A percentile compares a stretch with the other conserved stretches of the same genome.
Conservation (phyloP, 2,888 invertebrate species). For the Hemithea aestivaria region DNA sequence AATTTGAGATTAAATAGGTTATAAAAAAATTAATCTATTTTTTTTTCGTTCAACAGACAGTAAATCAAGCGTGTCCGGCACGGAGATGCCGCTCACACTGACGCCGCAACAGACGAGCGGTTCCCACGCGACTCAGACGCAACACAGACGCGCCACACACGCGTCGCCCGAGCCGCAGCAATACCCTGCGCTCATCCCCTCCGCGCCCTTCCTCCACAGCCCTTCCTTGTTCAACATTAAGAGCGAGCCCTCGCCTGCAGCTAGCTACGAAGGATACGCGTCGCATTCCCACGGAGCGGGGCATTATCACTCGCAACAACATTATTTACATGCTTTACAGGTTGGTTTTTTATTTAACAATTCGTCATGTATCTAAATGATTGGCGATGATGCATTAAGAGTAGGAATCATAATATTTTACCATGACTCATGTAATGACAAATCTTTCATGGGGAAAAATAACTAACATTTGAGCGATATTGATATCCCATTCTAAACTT, state of each 20-base stretch:
- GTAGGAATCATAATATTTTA: too few relatives aligned
- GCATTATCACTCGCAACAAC: conserved; percentile 72
- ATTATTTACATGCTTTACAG: conserved; percentile 78
- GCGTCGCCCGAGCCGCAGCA: conserved; percentile 15
- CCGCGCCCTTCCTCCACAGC: conserved; percentile 52
- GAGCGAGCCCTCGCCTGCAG: conserved; percentile 60
- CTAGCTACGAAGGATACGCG: conserved; percentile 51
- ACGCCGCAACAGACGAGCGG: conserved; percentile 42
- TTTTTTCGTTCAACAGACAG: conserved; percentile 42
- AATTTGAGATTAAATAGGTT: not conserved
- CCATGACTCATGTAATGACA: too few relatives aligned
- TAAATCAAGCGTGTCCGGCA: conserved; percentile 67
- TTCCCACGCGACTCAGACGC: conserved; percentile 32
- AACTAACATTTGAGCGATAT: too few relatives aligned
- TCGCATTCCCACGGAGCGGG: conserved; percentile 36
- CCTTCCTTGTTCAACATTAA: conserved; percentile 69
- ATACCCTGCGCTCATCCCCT: conserved; percentile 16
- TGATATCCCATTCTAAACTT: too few relatives aligned
- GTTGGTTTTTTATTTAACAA: conserved; percentile 27
- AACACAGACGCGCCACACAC: conserved; percentile 69
- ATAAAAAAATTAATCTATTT: not conserved
- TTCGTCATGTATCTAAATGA: conserved; percentile 3
- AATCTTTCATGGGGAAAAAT: too few relatives aligned
- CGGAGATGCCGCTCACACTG: conserved; percentile 61
- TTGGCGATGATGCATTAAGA: too few relatives aligned